Evolutionary conservation across 2,888 invertebrate species (phyloP).

Genomic region (Plutella xylostella): DNA sequence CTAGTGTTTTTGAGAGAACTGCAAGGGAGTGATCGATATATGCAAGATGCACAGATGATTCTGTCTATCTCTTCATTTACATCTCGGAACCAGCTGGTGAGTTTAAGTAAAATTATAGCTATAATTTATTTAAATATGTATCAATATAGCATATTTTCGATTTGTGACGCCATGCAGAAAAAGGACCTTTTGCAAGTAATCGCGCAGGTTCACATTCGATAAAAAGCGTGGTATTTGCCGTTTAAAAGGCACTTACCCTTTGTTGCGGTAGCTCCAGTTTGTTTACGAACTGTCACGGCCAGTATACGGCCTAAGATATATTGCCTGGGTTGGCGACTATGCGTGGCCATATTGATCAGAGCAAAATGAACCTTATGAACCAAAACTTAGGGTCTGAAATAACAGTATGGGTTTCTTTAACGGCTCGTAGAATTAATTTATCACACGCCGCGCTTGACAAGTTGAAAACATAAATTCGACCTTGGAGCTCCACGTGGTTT

Average conservation of each 20-base stretch:
- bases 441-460: conserved; percentile 71
- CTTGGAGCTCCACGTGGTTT: conserved; percentile 68
- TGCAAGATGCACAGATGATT: conserved; percentile 69
- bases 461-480: conserved; percentile 72
- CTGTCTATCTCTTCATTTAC: conserved; percentile 39
- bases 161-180: conserved; percentile 20
- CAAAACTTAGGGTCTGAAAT: conserved; percentile 26
- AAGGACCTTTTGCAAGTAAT: conserved; percentile 20
- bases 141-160: conserved; percentile 21
- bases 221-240: conserved; percentile 22
- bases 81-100: conserved; percentile 53
- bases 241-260: conserved; percentile 33
- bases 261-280: conserved; percentile 70
- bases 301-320: conserved; percentile 71
- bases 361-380: conserved; percentile 27
- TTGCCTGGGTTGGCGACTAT: conserved; percentile 71
- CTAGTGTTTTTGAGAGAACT: conserved; percentile 63
- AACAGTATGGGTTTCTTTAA: conserved; percentile 39
- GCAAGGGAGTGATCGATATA: conserved; percentile 68
- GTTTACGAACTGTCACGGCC: conserved; percentile 72
- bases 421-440: conserved; percentile 70
- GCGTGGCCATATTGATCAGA: conserved; percentile 44
- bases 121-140: conserved; percentile 12
- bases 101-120: conserved; percentile 20
- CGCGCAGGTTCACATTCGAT: neutral